These are phyloP conservation scores for Meteorus colon DNA, from an alignment of 2,888 invertebrate species.

Conservation along the genomic window DNA sequence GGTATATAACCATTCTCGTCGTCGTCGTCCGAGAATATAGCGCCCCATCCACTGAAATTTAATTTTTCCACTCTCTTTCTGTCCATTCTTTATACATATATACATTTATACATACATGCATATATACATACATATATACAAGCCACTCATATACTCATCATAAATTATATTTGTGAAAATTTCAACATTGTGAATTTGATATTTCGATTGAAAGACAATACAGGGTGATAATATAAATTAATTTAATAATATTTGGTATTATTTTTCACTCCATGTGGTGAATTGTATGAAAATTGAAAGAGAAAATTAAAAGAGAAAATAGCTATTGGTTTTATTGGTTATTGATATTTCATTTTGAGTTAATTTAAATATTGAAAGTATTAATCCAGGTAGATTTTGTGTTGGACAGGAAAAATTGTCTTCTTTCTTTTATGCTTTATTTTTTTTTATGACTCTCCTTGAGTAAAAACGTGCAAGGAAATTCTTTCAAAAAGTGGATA, in stretches of 20 bases:
- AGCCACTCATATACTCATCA: neutral
- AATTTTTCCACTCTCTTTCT: conserved; percentile 51
- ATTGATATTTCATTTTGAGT: too few species aligned
- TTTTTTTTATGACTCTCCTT: too few species aligned
- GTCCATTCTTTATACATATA: neutral
- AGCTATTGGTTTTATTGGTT: too few species aligned
- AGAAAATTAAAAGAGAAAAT: too few species aligned
- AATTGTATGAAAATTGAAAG: neutral
- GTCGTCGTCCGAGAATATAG: conserved; percentile 19
- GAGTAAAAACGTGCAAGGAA: too few species aligned
- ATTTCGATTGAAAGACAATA: neutral
- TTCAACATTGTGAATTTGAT: neutral
- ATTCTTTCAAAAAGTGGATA: too few species aligned
- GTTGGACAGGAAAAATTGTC: too few species aligned
- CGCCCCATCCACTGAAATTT: conserved; percentile 52
- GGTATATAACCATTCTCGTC: conserved; percentile 15
- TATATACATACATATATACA: neutral
- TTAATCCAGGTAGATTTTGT: too few species aligned
- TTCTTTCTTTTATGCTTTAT: too few species aligned
- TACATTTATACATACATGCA: neutral
- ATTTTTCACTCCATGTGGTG: neutral
- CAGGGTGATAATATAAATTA: neutral
- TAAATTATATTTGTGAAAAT: conserved; percentile 10
- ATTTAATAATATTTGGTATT: neutral
- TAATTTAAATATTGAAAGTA: too few species aligned